A percentile compares a stretch with the other conserved stretches of the same genome.
These are phyloP conservation scores for Asbolus verrucosus DNA, from an alignment of 1,140 invertebrate species.

Conservation along the genomic window DNA sequence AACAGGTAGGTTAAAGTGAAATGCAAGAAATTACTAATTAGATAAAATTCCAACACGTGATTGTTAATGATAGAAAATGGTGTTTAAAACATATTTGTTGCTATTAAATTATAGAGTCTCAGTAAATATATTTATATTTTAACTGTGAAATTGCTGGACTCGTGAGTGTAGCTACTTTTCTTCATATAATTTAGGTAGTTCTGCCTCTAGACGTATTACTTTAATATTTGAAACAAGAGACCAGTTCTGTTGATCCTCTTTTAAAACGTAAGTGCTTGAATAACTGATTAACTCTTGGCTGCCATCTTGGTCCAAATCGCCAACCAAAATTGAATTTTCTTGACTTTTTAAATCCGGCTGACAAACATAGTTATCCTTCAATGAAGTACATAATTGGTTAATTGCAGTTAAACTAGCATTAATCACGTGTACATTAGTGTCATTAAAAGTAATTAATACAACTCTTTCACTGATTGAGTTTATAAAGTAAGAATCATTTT, in stretches of 20 bases:
- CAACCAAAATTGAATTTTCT: conserved; percentile 75
- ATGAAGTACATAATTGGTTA: conserved; percentile 73
- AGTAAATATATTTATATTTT: too few relatives aligned
- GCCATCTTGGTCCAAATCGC: conserved; percentile 78
- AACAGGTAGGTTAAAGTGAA: too few relatives aligned
- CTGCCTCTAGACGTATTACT: conserved; percentile 75
- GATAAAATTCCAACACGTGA: too few relatives aligned
- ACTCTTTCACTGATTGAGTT: conserved; percentile 74
- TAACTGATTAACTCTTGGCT: conserved; percentile 82
- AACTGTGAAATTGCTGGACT: too few relatives aligned
- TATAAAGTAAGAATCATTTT: conserved; percentile 56
- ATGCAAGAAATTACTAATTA: too few relatives aligned
- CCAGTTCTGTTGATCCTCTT: conserved; percentile 66
- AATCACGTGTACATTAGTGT: conserved; percentile 76
- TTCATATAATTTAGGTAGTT: conserved; percentile 74
- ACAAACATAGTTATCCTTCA: conserved; percentile 69
- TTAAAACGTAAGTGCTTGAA: conserved; percentile 72
- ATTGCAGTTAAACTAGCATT: conserved; percentile 81
- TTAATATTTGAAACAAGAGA: conserved; percentile 73
- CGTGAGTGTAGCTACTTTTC: too few relatives aligned
- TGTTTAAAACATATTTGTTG: too few relatives aligned
- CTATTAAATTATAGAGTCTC: too few relatives aligned
- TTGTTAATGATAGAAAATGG: too few relatives aligned
- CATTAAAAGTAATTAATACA: conserved; percentile 81
- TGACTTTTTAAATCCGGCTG: conserved; percentile 80